phyloP scores from a whole-genome alignment of 2,113 vertebrate species.

The Sturnus vulgaris region DNA sequence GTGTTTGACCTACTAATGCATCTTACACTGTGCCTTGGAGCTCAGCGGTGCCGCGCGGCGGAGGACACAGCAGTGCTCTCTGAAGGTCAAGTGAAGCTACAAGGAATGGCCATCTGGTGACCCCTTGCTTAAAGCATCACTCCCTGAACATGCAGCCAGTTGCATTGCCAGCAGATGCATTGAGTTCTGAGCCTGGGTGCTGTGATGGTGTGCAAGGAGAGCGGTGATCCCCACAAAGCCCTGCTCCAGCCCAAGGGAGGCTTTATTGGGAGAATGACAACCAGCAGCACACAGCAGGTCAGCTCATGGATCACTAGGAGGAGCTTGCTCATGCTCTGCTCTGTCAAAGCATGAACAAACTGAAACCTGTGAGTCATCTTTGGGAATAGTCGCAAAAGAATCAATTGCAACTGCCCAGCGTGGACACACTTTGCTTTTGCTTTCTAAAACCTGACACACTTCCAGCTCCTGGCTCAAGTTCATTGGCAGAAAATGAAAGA shows the following conservation, averaged over 20 bases:
- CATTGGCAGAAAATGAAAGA: not conserved
- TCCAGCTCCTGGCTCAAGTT: not conserved
- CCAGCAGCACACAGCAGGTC: not conserved
- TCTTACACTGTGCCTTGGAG: constrained; percentile 42
- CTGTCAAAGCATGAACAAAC: not conserved
- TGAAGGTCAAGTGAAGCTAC: constrained; percentile 25
- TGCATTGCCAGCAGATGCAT: not conserved
- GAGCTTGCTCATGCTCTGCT: not conserved
- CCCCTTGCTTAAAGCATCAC: not conserved
- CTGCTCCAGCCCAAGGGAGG: fast-evolving
- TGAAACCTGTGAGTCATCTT: not conserved
- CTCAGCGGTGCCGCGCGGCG: not conserved
- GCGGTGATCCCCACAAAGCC: not conserved
- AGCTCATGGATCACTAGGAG: not conserved
- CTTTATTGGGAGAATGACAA: not conserved
- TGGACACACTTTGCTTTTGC: not conserved
- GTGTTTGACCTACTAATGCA: constrained; percentile 52
- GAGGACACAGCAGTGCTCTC: not conserved
- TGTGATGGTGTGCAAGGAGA: not conserved
- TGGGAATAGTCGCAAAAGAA: not conserved
- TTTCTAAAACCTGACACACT: not conserved
- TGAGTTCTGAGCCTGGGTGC: not conserved
- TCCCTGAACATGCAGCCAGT: not conserved
- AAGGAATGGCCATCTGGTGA: constrained; percentile 44
- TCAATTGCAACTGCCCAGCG: fast-evolving